Evolutionary conservation across 1,140 invertebrate genomes (phyloP), one percentile per base, ranked within the genome.

Genomic region (Drosophila simulans): DNA sequence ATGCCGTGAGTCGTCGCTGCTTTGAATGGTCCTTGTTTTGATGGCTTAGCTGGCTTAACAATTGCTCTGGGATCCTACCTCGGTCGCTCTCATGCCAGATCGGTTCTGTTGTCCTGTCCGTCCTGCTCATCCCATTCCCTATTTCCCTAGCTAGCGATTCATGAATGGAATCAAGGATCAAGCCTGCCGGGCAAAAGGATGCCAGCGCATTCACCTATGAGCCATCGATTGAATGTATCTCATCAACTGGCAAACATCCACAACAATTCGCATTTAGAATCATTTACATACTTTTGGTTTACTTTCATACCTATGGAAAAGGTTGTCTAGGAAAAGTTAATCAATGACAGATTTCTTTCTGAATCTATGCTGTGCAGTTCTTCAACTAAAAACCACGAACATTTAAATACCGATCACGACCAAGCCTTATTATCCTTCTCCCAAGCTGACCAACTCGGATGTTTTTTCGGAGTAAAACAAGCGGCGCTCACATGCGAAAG

Each of bases 21-120:
- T n/a, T 66, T 72, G 64, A 70, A 76, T 56, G 45, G 49, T 68
- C 66, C 59, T 84, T 89, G 80, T 88, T 84, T 69, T 66, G 68
- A 57, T 69, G 83, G 83, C 79, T 86, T 88, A 88, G 66, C 75
- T 79, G 46, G 62, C 52, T 66, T 79, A 86, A 88, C 83, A 88
- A 83, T 76, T 60, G 34, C 37, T 57, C 27, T 25, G 48, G 43
- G 56, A 39, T 48, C 56, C 34, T 35, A 40, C 25, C 11, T 35
- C 13, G 35, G 17, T 20, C 27, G 17, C 63, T 72, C 77, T 69
- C 68, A 68, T 65, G 53, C 22, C 27, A 48, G 34, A 45, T 68
- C 49, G 65, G 35, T 34, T 65, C 54, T 55, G 42, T 48, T 60
- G 35, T 60, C 27, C 57, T 73, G 56, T 58, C 49, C 25, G 49